Conservation (phyloP, 2,888 invertebrate genomes). For the Acleris laterana region DNA sequence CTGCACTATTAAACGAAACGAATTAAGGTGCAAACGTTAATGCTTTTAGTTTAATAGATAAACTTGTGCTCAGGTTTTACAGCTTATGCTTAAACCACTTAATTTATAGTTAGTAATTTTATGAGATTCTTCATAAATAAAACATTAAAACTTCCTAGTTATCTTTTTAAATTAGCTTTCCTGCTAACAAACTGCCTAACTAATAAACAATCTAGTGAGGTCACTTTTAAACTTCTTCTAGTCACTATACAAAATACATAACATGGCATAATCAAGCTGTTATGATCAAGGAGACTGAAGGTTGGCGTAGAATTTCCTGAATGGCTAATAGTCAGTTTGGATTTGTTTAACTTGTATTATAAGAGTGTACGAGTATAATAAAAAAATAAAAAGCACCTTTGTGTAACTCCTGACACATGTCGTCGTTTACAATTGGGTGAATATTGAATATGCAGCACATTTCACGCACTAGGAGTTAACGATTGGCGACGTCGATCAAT, state of each 20-base stretch:
- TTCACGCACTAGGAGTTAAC: slow-evolving; percentile 15
- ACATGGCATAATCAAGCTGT: too few species aligned
- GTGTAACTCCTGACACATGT: too few species aligned
- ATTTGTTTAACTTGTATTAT: too few species aligned
- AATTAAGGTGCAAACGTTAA: slow-evolving; percentile 36
- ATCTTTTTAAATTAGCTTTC: background rate
- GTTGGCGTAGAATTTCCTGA: too few species aligned
- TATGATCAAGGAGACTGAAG: too few species aligned
- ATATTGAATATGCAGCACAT: slow-evolving; percentile 1
- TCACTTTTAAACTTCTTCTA: too few species aligned
- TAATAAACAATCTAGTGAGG: too few species aligned
- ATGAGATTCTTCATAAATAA: background rate
- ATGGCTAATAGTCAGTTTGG: too few species aligned
- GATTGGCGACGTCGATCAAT: slow-evolving; percentile 30
- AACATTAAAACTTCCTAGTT: background rate
- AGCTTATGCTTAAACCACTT: background rate
- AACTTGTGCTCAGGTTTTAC: slow-evolving; percentile 13
- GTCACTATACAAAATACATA: too few species aligned
- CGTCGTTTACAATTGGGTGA: background rate
- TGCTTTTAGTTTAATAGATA: slow-evolving; percentile 29
- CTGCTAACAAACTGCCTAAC: too few species aligned
- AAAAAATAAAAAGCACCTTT: too few species aligned
- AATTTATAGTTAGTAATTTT: background rate
- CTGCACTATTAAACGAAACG: slow-evolving; percentile 36
- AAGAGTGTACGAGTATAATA: too few species aligned